phyloP scores from a whole-genome alignment of 1,140 invertebrate species.

The Lepidurus arcticus region DNA sequence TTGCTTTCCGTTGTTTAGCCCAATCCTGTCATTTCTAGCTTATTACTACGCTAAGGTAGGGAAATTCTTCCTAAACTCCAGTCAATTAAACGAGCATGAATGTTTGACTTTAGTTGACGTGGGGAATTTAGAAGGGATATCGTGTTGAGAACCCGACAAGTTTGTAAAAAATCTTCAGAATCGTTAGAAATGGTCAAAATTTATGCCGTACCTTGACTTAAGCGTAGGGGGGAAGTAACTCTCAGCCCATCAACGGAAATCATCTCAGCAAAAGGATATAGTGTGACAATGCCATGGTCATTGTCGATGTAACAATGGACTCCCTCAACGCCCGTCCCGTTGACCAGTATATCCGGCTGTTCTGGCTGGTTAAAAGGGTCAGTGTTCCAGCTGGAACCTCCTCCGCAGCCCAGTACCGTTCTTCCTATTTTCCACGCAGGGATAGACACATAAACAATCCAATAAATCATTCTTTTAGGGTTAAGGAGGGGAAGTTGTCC shows the following conservation, averaged over 20 bases:
- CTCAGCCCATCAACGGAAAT: slow-evolving; percentile 63
- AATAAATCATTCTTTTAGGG: neutral
- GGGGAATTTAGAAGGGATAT: neutral
- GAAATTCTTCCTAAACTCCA: no score
- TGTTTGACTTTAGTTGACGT: no score
- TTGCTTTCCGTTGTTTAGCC: no score
- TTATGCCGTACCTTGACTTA: slow-evolving; percentile 64
- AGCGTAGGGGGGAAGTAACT: slow-evolving; percentile 57
- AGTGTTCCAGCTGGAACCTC: slow-evolving; percentile 52
- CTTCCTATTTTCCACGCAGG: slow-evolving; percentile 27
- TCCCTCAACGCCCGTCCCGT: slow-evolving; percentile 70
- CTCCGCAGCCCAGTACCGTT: slow-evolving; percentile 34
- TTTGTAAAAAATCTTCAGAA: neutral
- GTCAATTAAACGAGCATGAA: no score
- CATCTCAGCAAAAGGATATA: slow-evolving; percentile 65
- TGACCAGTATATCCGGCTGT: slow-evolving; percentile 68
- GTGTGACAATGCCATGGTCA: slow-evolving; percentile 67
- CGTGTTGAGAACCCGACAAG: neutral
- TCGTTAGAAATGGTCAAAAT: slow-evolving; percentile 21
- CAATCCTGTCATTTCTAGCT: no score
- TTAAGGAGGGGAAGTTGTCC: neutral
- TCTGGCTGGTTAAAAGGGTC: slow-evolving; percentile 28
- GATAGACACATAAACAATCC: neutral
- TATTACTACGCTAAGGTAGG: no score
- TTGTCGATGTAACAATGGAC: slow-evolving; percentile 81